Evolutionary conservation across 2,888 invertebrate species (phyloP).

Genomic region (Lasioglossum leucozonium): DNA sequence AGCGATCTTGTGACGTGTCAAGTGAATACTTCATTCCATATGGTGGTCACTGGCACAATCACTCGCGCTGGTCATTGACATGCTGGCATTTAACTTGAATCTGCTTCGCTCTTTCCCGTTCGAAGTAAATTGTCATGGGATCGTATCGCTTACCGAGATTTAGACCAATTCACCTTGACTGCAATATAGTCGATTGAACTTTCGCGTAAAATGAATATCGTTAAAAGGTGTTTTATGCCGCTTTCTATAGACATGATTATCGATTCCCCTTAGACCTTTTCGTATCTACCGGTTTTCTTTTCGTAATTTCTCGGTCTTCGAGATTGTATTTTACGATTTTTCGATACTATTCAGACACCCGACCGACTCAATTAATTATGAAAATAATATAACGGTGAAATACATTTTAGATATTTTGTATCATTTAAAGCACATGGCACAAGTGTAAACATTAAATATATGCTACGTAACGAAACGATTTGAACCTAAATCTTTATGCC

Average conservation of each 20-base stretch:
- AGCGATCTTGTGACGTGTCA: slow-evolving; percentile 84
- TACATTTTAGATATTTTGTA: neutral
- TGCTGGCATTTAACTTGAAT: slow-evolving; percentile 74
- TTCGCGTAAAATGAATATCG: slow-evolving; percentile 16
- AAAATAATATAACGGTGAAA: neutral
- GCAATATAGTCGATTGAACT: neutral
- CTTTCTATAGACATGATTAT: slow-evolving; percentile 23
- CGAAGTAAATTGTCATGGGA: slow-evolving; percentile 5
- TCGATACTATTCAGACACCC: neutral
- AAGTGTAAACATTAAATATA: slow-evolving; percentile 5
- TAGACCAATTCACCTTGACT: neutral
- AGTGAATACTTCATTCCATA: slow-evolving; percentile 83
- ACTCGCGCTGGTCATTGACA: slow-evolving; percentile 81
- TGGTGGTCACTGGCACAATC: slow-evolving; percentile 79
- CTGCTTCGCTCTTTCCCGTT: slow-evolving; percentile 45
- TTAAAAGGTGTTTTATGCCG: slow-evolving; percentile 14
- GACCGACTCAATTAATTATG: neutral
- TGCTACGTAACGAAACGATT: neutral
- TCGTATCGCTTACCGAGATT: neutral
- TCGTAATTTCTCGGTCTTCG: neutral
- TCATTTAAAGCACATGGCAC: neutral
- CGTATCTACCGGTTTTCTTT: neutral
- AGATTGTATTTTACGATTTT: neutral
- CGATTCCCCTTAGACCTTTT: slow-evolving; percentile 33
- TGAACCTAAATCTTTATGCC: neutral